Conservation (phyloP, 2,888 invertebrate species). For the Mythimna lalbum region DNA sequence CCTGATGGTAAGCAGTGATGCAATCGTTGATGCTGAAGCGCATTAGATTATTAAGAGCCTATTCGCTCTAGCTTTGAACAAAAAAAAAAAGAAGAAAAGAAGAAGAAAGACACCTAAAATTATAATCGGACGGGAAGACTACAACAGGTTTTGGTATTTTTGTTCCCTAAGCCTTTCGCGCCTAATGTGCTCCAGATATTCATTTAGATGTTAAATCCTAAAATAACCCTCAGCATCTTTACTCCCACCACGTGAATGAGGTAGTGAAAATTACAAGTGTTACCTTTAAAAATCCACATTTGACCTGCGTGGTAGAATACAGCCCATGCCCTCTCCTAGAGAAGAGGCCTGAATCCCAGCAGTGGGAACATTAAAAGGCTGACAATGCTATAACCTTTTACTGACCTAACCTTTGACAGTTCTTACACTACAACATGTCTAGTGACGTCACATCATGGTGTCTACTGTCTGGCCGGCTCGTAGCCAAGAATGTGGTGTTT, state of each 20-base stretch:
- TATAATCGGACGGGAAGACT: no score
- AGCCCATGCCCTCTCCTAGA: no score
- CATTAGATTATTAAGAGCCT: no score
- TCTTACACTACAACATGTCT: not conserved
- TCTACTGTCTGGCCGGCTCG: slow-evolving; percentile 13
- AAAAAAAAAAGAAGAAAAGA: no score
- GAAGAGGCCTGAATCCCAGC: no score
- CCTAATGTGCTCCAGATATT: not conserved
- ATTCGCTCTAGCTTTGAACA: no score
- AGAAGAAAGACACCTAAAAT: no score
- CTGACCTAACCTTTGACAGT: slow-evolving; percentile 34
- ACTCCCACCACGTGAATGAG: not conserved
- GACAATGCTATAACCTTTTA: slow-evolving; percentile 11
- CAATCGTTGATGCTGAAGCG: no score
- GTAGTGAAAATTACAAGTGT: slow-evolving; percentile 4
- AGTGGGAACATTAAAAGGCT: no score
- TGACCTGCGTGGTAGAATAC: no score
- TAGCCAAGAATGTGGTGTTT: slow-evolving; percentile 48
- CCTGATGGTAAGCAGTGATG: no score
- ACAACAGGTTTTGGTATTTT: not conserved
- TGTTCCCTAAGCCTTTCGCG: not conserved
- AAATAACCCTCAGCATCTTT: not conserved
- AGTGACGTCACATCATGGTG: slow-evolving; percentile 21
- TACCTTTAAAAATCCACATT: no score
- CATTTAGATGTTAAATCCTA: not conserved